phyloP scores from a whole-genome alignment of 2,888 invertebrate genomes.

The Drosophila colorata region DNA sequence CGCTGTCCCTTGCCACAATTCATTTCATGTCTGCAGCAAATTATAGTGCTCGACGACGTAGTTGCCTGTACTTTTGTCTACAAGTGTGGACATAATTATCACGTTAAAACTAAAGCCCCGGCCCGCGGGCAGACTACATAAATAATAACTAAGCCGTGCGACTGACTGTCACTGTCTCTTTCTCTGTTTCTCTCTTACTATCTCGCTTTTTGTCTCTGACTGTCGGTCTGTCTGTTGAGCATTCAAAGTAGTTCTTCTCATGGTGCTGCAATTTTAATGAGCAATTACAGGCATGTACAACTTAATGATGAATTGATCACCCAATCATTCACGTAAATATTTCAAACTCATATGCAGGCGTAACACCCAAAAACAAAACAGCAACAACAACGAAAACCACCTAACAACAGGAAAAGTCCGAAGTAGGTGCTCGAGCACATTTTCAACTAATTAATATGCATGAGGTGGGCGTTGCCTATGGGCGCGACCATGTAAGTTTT shows the following conservation, averaged over 20 bases:
- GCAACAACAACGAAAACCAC: constrained; percentile 25
- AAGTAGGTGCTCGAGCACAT: constrained; percentile 25
- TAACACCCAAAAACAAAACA: constrained; percentile 35
- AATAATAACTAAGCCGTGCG: constrained; percentile 26
- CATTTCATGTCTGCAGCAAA: constrained; percentile 75
- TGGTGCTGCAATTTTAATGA: constrained; percentile 68
- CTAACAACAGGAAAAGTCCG: neutral
- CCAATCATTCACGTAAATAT: constrained; percentile 69
- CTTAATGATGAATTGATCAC: constrained; percentile 64
- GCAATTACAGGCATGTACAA: constrained; percentile 59
- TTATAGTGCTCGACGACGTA: constrained; percentile 59
- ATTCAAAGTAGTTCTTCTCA: constrained; percentile 27
- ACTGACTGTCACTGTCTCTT: constrained; percentile 1
- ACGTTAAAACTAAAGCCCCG: constrained; percentile 41
- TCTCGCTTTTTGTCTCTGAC: neutral
- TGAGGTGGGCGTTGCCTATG: constrained; percentile 21
- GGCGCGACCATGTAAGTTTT: constrained; percentile 30
- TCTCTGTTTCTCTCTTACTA: neutral
- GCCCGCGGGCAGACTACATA: constrained; percentile 12
- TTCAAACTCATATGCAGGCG: constrained; percentile 46
- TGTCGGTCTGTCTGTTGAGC: neutral
- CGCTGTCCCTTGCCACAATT: constrained; percentile 10
- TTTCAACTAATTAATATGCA: constrained; percentile 73
- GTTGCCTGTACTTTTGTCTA: constrained; percentile 19
- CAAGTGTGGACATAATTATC: constrained; percentile 62